Conservation (phyloP, 2,113 vertebrate species). For the Stigmatopora nigra region DNA sequence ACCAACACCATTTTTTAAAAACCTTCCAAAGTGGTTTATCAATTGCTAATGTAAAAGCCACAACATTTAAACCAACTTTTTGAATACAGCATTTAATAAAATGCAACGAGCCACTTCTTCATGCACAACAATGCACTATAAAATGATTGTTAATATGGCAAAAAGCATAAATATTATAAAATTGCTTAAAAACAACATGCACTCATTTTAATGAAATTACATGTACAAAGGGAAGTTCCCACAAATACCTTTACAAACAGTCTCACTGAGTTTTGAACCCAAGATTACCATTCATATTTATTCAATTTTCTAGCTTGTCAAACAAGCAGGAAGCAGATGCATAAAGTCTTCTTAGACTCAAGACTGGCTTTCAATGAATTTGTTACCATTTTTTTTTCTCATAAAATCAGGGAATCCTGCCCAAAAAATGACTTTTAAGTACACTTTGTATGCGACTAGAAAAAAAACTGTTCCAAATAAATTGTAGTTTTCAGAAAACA, state of each 20-base stretch:
- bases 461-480: conserved; percentile 50
- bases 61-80: conserved; percentile 78
- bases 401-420: conserved; percentile 44
- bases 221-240: conserved; percentile 65
- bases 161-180: conserved; percentile 79
- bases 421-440: conserved; percentile 66
- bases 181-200: conserved; percentile 82
- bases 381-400: conserved; percentile 2
- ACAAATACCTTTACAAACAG: conserved; percentile 64
- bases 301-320: conserved; percentile 23
- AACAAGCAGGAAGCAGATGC: conserved; percentile 12
- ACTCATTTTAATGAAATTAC: conserved; percentile 73
- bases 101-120: conserved; percentile 81
- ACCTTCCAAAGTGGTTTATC: conserved; percentile 74
- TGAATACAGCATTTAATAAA: conserved; percentile 85
- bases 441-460: conserved; percentile 61
- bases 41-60: conserved; percentile 75
- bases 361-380: conserved; percentile 20
- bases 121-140: conserved; percentile 90
- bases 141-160: conserved; percentile 82
- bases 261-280: conserved; percentile 55
- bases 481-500: conserved; percentile 39
- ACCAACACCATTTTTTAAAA: conserved; percentile 19
- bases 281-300: conserved; percentile 43
- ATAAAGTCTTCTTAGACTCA: conserved; percentile 36